Evolutionary conservation across 2,888 invertebrate species (phyloP).

Genomic region (Caenorhabditis zanzibari): DNA sequence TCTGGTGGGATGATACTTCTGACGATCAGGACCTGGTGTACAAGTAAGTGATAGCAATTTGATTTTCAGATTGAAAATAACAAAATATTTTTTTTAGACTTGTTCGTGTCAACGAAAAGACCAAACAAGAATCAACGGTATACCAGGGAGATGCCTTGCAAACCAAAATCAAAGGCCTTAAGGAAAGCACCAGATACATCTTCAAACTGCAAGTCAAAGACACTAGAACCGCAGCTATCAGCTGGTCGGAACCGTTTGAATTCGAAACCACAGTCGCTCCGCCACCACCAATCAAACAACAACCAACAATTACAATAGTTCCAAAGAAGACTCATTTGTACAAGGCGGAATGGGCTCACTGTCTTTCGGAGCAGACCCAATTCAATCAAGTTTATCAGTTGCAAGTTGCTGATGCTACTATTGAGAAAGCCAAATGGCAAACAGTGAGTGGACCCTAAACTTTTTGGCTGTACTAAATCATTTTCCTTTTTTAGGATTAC

Average conservation of each 20-base stretch:
- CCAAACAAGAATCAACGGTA: slow-evolving; percentile 27
- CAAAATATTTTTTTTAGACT: slow-evolving; percentile 12
- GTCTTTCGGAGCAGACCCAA: slow-evolving; percentile 39
- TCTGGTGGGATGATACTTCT: slow-evolving; percentile 87
- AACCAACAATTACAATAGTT: slow-evolving; percentile 86
- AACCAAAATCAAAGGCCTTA: slow-evolving; percentile 73
- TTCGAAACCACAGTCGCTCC: slow-evolving; percentile 90
- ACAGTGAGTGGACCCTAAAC: slow-evolving; percentile 68
- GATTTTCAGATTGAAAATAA: too few species aligned
- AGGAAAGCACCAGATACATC: slow-evolving; percentile 89
- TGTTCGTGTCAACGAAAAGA: background rate
- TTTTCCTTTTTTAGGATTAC: slow-evolving; percentile 84
- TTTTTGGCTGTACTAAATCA: background rate
- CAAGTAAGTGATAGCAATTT: slow-evolving; percentile 81
- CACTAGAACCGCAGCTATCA: slow-evolving; percentile 87
- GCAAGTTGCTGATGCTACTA: slow-evolving; percentile 44
- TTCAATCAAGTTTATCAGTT: slow-evolving; percentile 48
- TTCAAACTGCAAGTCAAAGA: slow-evolving; percentile 90
- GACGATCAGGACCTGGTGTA: slow-evolving; percentile 80
- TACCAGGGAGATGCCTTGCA: slow-evolving; percentile 74
- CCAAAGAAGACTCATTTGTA: slow-evolving; percentile 42
- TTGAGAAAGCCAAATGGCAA: slow-evolving; percentile 67
- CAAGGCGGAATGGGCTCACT: slow-evolving; percentile 68
- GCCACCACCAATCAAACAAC: slow-evolving; percentile 89
- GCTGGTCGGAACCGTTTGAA: slow-evolving; percentile 88